phyloP scores from a whole-genome alignment of 2,113 vertebrate species.

The Elephantulus edwardii region DNA sequence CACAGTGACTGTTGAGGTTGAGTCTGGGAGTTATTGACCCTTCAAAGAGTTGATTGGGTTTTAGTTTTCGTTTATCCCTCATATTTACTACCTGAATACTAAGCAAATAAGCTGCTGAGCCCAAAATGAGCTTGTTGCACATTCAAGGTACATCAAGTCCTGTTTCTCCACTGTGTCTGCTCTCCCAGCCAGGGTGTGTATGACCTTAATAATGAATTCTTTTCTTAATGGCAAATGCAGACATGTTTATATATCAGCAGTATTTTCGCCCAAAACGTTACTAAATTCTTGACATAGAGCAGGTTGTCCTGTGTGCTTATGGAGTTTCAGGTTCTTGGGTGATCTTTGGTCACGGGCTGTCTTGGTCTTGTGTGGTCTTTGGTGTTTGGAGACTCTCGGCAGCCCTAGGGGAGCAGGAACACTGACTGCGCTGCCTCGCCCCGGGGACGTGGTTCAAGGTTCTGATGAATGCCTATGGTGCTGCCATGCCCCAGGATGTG shows the following conservation, averaged over 20 bases:
- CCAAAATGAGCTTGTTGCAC: neutral
- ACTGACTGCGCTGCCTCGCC: neutral
- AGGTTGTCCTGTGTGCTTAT: neutral
- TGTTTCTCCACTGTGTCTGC: neutral
- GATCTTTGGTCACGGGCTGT: neutral
- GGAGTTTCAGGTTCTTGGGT: conserved; percentile 3
- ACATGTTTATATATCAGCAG: neutral
- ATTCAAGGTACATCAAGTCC: neutral
- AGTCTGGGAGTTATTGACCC: too few species aligned
- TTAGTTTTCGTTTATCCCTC: neutral
- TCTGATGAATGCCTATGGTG: too few species aligned
- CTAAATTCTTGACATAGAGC: neutral
- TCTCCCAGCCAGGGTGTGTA: neutral
- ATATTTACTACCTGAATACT: conserved; percentile 13
- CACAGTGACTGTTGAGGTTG: too few species aligned
- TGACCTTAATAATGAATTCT: neutral
- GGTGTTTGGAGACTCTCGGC: neutral
- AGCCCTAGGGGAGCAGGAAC: neutral
- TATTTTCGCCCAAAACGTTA: neutral
- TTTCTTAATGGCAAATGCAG: neutral
- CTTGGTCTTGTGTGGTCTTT: neutral
- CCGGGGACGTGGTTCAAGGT: neutral
- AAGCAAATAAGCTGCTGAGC: neutral
- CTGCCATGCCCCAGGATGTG: too few species aligned
- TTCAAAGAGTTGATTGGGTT: neutral